Base-by-base conservation (phyloP, 2,113 vertebrate genomes). In the Nanorana parkeri region DNA sequence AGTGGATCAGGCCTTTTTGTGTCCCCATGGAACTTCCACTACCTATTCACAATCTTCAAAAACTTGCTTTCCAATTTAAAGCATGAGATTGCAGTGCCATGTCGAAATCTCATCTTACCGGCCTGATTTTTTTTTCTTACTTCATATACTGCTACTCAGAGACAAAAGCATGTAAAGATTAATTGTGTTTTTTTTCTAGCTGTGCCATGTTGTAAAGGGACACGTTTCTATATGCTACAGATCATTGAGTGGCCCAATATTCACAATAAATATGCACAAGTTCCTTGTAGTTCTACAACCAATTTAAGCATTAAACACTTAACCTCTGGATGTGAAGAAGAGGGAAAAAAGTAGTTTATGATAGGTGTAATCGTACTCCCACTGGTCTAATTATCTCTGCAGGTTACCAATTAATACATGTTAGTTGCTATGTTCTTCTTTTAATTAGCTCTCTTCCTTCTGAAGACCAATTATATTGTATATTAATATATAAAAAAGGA, bases 361-460 rank as follows among this genome's bases (percentile, higher is more conserved):
- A 93, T 93, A 93, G 94, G 94, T 95, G 93, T 93, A 96, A 95
- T 97, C 92, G 93, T 94, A 94, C 84, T 96, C 97, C 95, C 96
- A 94, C 92, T 96, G 95, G 96, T 94, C 94, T 96, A 95, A 98
- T 99, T 99, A 98, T 96, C 95, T 96, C 94, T 91, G 94, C 92
- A 95, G 96, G 94, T 89, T 96, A 87, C 95, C 96, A 98, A 97
- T 99, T 98, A 97, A 96, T 97, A 94, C 93, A 94, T 95, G 95
- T 75, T 93, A 96, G 92, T 95, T 96, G 94, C 96, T 98, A 96
- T 94, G 92, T 91, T 94, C 88, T 96, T 89, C 86, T 92, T 94
- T 95, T 93, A 94, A 95, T 94, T 94, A 95, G 90, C 93, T 92
- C 91, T 92, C 84, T 92, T 92, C 87, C 87, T 92, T 82, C 88